Base-by-base conservation (phyloP, 2,113 vertebrate species). In the Oenanthe melanoleuca region DNA sequence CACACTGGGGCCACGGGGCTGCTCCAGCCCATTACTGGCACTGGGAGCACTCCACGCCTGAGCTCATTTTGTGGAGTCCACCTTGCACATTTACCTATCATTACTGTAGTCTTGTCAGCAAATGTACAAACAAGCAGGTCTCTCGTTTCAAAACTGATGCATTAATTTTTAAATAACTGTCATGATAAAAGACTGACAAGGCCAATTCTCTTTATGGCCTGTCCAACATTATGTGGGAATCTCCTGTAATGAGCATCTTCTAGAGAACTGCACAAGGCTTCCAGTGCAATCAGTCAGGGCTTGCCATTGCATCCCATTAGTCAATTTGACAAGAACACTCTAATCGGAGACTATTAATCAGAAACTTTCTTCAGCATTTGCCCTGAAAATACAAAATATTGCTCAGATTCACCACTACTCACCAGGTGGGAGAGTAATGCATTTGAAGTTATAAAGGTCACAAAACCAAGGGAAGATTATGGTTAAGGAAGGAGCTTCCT, bases 171-270 rank as follows among this genome's bases (percentile, higher is more conserved):
- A 95, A 97, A 50, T 95, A 92, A 96, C 90, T 80, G 67, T 61
- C 95, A 92, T 88, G 94, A 88, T 94, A 67, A 95, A 94, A 94
- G 94, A 96, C 96, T 97, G 96, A 97, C 88, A 90, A 95, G 92
- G 83, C 88, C 75, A 89, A 91, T 96, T 95, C 95, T 87, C 95
- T 94, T 96, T 92, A 64, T 10, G 71, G 96, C 71, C 95, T 84
- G 91, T 96, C 95, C 97, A 93, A 37, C 85, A 55, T 91, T 91
- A 95, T 18, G 14, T 82, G 93, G 96, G 96, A 84, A 96, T 90
- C 89, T 88, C 96, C 92, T 37, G 72, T 97, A 98, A 98, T 96
- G 96, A 98, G 97, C 95, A 84, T 74, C 95, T 96, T 93, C 95
- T 67, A 86, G 81, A 82, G 49, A 96, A 89, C 67, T 29, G 56